Evolutionary conservation across 2,113 vertebrate genomes (phyloP), one percentile per base, ranked within the genome.

Genomic region (Taurulus bubalis): DNA sequence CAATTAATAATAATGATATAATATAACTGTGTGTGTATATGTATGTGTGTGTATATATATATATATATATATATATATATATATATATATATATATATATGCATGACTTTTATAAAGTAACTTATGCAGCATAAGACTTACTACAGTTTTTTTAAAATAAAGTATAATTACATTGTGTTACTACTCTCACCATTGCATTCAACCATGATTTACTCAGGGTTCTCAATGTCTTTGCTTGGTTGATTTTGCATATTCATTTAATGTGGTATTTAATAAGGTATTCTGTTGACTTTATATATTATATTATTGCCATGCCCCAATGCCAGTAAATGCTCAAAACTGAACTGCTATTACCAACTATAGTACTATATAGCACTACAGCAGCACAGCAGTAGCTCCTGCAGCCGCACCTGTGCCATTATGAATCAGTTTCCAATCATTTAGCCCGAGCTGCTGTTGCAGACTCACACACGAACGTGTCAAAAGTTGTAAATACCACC

Each of bases 351-450:
- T n/a, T 40, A 22, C 20, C 26, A 45, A 34, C 20, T 12, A 15
- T 4, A 34, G 4, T 34, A 34, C 34, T 36, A 3, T 14, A 9
- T 26, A 32, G 5, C 40, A 53, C 32, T 6, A 34, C 34, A 34
- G 34, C 34, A 34, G 9, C 6, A 4, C 49, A 22, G 18, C 32
- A 51, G 24, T 0, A 47, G 49, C 34, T 40, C 30, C 12, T 34
- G 24, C 6, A 20, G 63, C 16, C 55, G 26, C 73, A 81, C 73
- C 64, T 73, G 64, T 34, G 58, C 6, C n/a, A 67, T 47, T 59
- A 22, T 24, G 6, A 24, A 67, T 4, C 58, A 68, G 26, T 11
- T 30, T 56, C 11, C 5, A 24, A 3, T 47, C 30, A 42, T 42
- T 51, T 24, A 36, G 9, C 18, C 20, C 24, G 1, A 71, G 16